phyloP scores from a whole-genome alignment of 2,797 vertebrate species.

The Vespertilio murinus region DNA sequence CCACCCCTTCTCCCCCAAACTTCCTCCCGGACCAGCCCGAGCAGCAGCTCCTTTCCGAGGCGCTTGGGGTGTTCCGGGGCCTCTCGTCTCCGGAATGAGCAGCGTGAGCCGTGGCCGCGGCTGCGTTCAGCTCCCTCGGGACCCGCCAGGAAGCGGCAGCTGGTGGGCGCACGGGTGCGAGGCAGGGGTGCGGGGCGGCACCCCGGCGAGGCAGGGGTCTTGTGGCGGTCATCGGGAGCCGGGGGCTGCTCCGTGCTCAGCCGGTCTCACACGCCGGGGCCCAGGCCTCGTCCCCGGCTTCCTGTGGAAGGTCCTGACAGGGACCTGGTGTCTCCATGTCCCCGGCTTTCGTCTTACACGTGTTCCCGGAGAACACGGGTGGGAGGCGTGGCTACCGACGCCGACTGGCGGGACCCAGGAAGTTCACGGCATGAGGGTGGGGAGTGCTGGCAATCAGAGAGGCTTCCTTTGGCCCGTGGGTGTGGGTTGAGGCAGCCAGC shows the following conservation, averaged over 20 bases:
- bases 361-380: not conserved
- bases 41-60: not conserved
- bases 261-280: not conserved
- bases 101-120: accelerated
- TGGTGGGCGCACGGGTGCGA: too few species aligned
- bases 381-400: not conserved
- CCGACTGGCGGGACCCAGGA: not conserved
- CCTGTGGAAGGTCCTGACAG: not conserved
- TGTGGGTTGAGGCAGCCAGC: not conserved
- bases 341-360: not conserved
- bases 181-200: not conserved
- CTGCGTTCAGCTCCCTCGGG: not conserved
- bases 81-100: not conserved
- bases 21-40: not conserved
- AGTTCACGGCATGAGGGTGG: not conserved
- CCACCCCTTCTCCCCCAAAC: accelerated
- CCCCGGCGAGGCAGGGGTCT: not conserved
- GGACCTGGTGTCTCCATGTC: not conserved
- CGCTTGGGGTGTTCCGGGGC: too few species aligned
- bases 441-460: not conserved
- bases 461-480: not conserved
- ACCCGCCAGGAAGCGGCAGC: not conserved
- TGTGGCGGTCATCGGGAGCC: not conserved
- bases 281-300: not conserved
- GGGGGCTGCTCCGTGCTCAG: not conserved